phyloP scores from a whole-genome alignment of 1,140 invertebrate genomes.

The Meloidogyne exigua region DNA sequence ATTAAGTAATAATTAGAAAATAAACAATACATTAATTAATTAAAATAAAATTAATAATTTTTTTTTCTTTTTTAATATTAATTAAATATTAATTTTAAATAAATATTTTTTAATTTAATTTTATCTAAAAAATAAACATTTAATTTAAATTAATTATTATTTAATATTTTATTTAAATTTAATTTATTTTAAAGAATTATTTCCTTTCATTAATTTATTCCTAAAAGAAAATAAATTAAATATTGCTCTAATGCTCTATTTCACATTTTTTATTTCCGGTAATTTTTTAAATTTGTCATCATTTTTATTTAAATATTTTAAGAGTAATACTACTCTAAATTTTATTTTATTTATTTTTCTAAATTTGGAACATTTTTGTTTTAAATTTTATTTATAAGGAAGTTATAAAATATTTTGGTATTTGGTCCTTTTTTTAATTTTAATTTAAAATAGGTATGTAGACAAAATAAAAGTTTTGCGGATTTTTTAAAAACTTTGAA shows the following conservation, averaged over 20 bases:
- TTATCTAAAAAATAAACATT: too few relatives aligned
- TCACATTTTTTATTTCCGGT: not conserved
- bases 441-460: not conserved
- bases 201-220: not conserved
- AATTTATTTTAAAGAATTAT: not conserved
- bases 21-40: too few relatives aligned
- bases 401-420: not conserved
- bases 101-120: too few relatives aligned
- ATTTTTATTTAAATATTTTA: not conserved
- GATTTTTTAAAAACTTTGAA: not conserved
- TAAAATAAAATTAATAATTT: too few relatives aligned
- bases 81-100: too few relatives aligned
- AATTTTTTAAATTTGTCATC: conserved; percentile 1
- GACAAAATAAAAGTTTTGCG: not conserved
- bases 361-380: not conserved
- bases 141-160: too few relatives aligned
- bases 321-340: not conserved
- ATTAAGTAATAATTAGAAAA: too few relatives aligned
- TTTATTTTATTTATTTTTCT: not conserved
- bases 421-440: not conserved
- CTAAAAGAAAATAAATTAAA: not conserved
- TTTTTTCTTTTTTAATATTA: too few relatives aligned
- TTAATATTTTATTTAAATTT: too few relatives aligned
- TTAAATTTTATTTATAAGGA: not conserved
- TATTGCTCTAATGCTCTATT: not conserved